A percentile compares a stretch with the other conserved stretches of the same genome.
Conservation (phyloP, 1,140 invertebrate species). For the Eurosta solidaginis region DNA sequence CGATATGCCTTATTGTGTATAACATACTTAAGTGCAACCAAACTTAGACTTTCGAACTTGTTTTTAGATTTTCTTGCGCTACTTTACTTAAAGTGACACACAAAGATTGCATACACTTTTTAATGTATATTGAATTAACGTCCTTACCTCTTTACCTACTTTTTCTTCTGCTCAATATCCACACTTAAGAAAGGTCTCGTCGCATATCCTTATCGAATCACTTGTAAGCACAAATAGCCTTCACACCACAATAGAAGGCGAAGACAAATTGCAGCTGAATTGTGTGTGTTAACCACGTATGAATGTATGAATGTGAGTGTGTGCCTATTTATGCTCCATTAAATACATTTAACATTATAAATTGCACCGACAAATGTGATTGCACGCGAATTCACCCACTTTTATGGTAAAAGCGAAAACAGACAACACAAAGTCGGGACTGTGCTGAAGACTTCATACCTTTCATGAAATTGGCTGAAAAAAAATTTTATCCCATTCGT, state of each 20-base stretch:
- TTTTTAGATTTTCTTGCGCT: too few relatives aligned
- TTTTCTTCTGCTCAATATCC: neutral
- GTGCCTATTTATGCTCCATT: neutral
- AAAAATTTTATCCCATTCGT: too few relatives aligned
- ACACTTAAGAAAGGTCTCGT: neutral
- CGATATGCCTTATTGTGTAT: too few relatives aligned
- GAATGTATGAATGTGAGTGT: neutral
- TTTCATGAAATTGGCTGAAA: too few relatives aligned
- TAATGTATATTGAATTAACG: too few relatives aligned
- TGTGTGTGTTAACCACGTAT: neutral
- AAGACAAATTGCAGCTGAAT: neutral
- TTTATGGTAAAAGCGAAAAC: neutral
- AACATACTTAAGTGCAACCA: too few relatives aligned
- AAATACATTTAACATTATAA: conserved; percentile 4
- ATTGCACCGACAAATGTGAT: conserved; percentile 26
- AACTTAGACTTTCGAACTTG: too few relatives aligned
- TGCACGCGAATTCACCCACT: neutral
- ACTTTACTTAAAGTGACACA: too few relatives aligned
- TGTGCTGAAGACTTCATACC: too few relatives aligned
- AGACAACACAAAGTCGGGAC: neutral
- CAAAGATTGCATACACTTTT: neutral
- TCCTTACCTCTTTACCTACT: neutral
- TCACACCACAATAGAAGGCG: neutral
- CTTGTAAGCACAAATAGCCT: neutral
- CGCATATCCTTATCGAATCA: neutral